Base-by-base conservation (phyloP, 2,797 vertebrate species). In the Chelon auratus region DNA sequence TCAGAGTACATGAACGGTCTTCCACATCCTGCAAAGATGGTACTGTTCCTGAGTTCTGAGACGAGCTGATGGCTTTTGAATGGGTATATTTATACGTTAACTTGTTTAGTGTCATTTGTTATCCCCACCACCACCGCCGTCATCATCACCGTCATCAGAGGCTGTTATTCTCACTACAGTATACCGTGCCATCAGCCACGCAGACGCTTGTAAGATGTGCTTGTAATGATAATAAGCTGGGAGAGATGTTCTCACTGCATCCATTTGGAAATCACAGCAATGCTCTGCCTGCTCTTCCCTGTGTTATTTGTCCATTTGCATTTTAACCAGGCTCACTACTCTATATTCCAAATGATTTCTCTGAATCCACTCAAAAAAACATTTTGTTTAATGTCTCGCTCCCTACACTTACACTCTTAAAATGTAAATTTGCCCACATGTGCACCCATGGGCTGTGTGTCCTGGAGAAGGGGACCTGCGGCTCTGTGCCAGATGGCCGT, bases 401-500 rank as follows among this genome's bases (percentile, higher is more conserved):
- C 52, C 39, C 55, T 64, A 20, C 59, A 63, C 30, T 30, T 48
- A 13, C 18, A 11, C 58, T 56, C 20, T 68, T 66, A 55, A 77
- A 72, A 81, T 75, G n/a, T 58, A 40, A 57, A 82, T 82, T 17
- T 66, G 65, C 75, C 66, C 26, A 77, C 66, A 51, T 15, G 58
- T 20, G 54, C 52, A 78, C 72, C 77, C 80, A n/a, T 56, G 51
- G 77, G 80, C 53, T 77, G 62, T 6, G 60, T 55, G 53, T 75
- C 33, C 61, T 24, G 40, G 2, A 52, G 75, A 80, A 69, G 64
- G 58, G 65, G 67, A 60, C 81, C 78, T 18, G 51, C 45, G 47
- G 83, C 85, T 78, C 40, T 0, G 54, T 74, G 84, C 86, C 90
- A 90, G 90, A 88, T 89, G 89, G 87, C 74, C 55, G 77, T 65